Conservation (phyloP, 2,888 invertebrate genomes). For the Melikaiella ostensackeni region DNA sequence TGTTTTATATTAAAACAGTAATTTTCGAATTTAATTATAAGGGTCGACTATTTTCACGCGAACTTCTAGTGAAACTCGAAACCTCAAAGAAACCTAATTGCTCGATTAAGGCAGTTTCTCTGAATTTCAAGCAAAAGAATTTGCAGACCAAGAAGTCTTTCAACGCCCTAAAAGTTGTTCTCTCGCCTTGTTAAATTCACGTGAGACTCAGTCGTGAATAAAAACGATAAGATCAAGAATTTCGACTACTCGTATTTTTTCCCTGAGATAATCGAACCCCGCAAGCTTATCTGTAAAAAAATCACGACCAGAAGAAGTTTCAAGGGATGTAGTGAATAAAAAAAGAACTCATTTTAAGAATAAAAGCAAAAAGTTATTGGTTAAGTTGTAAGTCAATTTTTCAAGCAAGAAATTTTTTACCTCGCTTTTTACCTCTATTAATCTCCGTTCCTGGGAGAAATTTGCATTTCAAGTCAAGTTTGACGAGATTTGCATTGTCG, state of each 20-base stretch:
- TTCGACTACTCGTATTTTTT: conserved; percentile 30
- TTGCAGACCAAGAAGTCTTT: conserved; percentile 22
- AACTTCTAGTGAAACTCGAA: conserved; percentile 17
- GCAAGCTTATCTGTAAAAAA: not conserved
- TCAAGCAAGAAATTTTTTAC: conserved; percentile 7
- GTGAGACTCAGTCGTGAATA: conserved; percentile 26
- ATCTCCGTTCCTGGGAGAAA: not conserved
- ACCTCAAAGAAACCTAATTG: conserved; percentile 28
- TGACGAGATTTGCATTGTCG: conserved; percentile 8
- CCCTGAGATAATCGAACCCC: conserved; percentile 6
- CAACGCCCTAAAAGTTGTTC: not conserved
- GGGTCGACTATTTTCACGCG: conserved; percentile 3
- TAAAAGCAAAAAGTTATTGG: not conserved
- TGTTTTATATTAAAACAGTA: not conserved
- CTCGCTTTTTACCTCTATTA: not conserved
- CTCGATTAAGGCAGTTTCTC: conserved; percentile 11
- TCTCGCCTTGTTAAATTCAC: conserved; percentile 19
- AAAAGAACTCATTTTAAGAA: not conserved
- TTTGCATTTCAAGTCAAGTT: conserved; percentile 6
- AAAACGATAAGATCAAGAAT: conserved; percentile 33
- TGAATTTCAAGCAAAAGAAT: conserved; percentile 36
- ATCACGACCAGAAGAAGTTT: not conserved
- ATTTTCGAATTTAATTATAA: conserved; percentile 26
- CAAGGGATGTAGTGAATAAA: not conserved
- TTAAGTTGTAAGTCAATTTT: not conserved